Base-by-base conservation (phyloP, 1,140 invertebrate species). In the Frieseomelitta varia region DNA sequence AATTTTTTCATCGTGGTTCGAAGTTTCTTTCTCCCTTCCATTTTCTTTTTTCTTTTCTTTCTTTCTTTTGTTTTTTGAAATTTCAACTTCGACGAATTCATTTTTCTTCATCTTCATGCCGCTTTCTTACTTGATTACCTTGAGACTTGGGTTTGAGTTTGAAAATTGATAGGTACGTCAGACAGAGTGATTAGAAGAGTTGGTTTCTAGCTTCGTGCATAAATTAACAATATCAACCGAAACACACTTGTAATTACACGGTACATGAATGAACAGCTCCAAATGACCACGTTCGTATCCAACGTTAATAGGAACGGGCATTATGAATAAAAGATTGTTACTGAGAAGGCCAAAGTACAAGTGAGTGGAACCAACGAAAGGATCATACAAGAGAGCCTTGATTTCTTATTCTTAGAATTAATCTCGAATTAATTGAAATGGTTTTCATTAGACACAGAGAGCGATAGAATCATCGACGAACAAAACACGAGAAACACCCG, bases 271-370 rank as follows among this genome's bases (percentile, higher is more conserved):
- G 34, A 77, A 55, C 80, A 77, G 39, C 24, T 39, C 61, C 4
- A 75, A 82, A 77, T 67, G 81, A 58, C 74, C 51, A 58, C 53
- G 63, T 58, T 82, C 74, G 63, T 77, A 69, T 51, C 24, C 73
- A 58, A 77, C 73, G 73, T 68, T 77, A 82, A 56, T 77, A 82
- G 53, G 61, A 63, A 56, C 53, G n/a, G 61, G 8, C 30, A 56
- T 77, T 68, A 82, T 82, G 80, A 82, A 82, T 82, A 82, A 82
- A 82, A 82, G 80, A 82, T 82, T 68, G 73, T 68, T 82, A 68
- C 80, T 19, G 4, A 14, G 80, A 82, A 82, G 63, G 51, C 80
- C 47, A 55, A 56, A 56, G 80, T 76, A 47, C n/a, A 76, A 82
- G 53, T 56, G 47, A 53, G 24, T 67, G 73, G 63, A 81, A 67